Conservation (phyloP, 2,888 invertebrate species). For the Germaria angustata region DNA sequence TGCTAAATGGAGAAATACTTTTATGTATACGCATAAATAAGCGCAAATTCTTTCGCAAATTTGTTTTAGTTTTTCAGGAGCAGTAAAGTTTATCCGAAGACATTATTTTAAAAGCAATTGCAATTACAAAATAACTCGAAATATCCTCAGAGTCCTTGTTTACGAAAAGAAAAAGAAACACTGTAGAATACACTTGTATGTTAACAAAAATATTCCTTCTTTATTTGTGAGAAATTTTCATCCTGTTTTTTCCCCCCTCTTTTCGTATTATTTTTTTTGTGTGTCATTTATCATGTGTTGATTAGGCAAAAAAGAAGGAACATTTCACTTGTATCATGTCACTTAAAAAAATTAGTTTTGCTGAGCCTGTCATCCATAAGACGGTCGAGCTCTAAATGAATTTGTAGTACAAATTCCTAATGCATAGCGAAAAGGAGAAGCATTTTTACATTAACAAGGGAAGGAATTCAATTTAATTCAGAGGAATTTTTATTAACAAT, state of each 20-base stretch:
- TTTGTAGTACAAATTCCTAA: not conserved
- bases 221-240: too few relatives aligned
- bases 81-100: too few relatives aligned
- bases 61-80: too few relatives aligned
- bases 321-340: constrained; percentile 14
- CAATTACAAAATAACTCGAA: too few relatives aligned
- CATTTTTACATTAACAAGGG: constrained; percentile 39
- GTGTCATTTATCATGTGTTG: constrained; percentile 55
- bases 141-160: too few relatives aligned
- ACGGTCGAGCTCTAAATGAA: not conserved
- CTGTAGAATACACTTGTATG: too few relatives aligned
- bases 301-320: constrained; percentile 21
- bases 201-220: too few relatives aligned
- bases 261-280: not conserved
- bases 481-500: constrained; percentile 22
- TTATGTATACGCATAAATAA: too few relatives aligned
- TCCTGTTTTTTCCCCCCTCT: not conserved
- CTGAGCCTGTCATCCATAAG: not conserved
- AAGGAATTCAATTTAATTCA: not conserved
- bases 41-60: too few relatives aligned
- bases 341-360: not conserved
- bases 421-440: not conserved
- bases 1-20: too few relatives aligned
- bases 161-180: too few relatives aligned
- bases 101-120: too few relatives aligned